These are phyloP conservation scores for Nothura maculosa DNA, from an alignment of 2,797 vertebrate species.

Conservation along the genomic window DNA sequence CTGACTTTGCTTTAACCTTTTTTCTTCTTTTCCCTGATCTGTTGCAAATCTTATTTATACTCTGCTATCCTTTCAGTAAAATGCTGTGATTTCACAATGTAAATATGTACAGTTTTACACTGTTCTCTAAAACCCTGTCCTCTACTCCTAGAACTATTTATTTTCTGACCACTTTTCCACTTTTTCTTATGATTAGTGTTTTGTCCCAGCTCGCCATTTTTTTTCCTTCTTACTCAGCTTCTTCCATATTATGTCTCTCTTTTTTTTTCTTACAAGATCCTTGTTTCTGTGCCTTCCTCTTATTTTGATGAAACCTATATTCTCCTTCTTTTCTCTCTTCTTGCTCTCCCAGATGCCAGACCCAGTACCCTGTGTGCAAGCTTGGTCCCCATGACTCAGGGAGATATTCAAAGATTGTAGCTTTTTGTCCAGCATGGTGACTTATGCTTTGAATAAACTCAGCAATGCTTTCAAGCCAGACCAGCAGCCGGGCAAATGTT, in stretches of 20 bases:
- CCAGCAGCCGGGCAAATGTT: conserved; percentile 14
- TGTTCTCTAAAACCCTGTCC: not conserved
- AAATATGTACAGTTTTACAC: not conserved
- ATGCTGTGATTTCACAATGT: not conserved
- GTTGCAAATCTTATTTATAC: not conserved
- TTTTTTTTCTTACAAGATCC: not conserved
- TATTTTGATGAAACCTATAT: not conserved
- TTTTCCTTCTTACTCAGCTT: not conserved
- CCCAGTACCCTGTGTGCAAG: not conserved
- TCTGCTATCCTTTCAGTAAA: not conserved
- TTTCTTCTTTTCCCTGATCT: not conserved
- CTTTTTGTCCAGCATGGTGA: not conserved
- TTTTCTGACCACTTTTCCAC: not conserved
- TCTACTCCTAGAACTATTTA: not conserved
- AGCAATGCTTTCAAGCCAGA: not conserved
- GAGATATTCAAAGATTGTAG: not conserved
- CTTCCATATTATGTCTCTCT: not conserved
- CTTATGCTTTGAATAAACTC: conserved; percentile 28
- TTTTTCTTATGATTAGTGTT: not conserved
- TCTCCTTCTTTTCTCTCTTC: not conserved
- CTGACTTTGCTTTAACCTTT: not conserved
- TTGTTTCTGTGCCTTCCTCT: not conserved
- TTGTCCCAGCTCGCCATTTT: not conserved
- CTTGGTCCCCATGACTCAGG: not conserved
- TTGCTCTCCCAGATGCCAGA: not conserved